Conservation (phyloP, 2,113 vertebrate genomes). For the Pleuronectes platessa region DNA sequence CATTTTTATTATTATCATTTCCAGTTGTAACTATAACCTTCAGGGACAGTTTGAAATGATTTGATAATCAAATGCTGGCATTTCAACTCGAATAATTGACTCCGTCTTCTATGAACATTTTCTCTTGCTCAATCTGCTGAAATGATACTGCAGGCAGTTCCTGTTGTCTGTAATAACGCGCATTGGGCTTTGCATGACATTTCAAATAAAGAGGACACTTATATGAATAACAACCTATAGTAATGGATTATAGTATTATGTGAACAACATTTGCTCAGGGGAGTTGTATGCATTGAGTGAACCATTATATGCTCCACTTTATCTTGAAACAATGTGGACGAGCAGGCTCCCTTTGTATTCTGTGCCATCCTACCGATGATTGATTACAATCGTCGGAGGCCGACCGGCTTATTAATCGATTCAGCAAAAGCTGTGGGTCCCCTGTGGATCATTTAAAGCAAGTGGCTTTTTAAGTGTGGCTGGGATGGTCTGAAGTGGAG, state of each 20-base stretch:
- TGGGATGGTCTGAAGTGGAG: conserved; percentile 23
- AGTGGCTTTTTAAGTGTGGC: conserved; percentile 32
- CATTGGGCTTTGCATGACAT: not conserved
- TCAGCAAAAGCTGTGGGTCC: conserved; percentile 57
- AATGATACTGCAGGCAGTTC: not conserved
- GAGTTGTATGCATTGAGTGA: conserved; percentile 14
- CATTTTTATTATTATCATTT: not conserved
- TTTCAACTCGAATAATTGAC: not conserved
- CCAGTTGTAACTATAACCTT: not conserved
- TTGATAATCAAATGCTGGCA: not conserved
- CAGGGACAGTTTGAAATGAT: not conserved
- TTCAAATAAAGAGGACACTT: conserved; percentile 4
- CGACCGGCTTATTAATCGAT: conserved; percentile 79
- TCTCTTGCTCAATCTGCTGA: not conserved
- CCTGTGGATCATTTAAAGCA: conserved; percentile 55
- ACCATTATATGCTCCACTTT: conserved; percentile 8
- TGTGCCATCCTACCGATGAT: conserved; percentile 64
- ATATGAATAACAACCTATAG: conserved; percentile 27
- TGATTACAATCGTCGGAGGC: conserved; percentile 71
- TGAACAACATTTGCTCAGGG: conserved; percentile 23
- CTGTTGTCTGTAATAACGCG: conserved; percentile 10
- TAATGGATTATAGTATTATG: conserved; percentile 23
- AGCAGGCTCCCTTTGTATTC: conserved; percentile 38
- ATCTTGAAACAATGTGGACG: conserved; percentile 22
- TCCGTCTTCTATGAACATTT: not conserved